phyloP scores from a whole-genome alignment of 2,888 invertebrate genomes.

The Andrena hattorfiana region DNA sequence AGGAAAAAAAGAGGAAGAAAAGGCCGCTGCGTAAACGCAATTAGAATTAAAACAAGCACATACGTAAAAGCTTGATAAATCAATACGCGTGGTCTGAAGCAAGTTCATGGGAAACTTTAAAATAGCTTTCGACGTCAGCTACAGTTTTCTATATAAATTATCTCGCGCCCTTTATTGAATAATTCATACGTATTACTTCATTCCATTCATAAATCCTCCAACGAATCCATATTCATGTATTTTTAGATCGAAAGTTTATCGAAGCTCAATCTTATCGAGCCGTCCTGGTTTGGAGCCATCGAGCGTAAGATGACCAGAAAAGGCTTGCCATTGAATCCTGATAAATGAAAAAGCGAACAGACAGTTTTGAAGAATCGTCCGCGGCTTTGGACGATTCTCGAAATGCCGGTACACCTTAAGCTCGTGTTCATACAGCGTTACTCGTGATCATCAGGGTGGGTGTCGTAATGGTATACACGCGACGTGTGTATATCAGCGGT shows the following conservation, averaged over 20 bases:
- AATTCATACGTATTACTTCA: no score
- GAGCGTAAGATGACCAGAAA: not conserved
- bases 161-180: no score
- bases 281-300: not conserved
- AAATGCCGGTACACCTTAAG: conserved; percentile 56
- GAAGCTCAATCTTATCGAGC: conserved; percentile 24
- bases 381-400: conserved; percentile 23
- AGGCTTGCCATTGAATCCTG: conserved; percentile 5
- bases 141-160: no score
- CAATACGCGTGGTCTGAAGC: not conserved
- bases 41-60: conserved; percentile 1
- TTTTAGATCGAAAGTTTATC: not conserved
- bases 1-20: conserved; percentile 4
- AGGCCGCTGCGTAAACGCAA: not conserved
- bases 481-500: conserved; percentile 53
- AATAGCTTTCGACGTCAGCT: not conserved
- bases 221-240: conserved; percentile 10
- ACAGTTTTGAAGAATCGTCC: conserved; percentile 21
- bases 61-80: conserved; percentile 7
- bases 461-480: conserved; percentile 67
- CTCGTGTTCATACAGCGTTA: conserved; percentile 67
- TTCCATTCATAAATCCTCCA: no score
- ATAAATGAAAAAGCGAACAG: conserved; percentile 27
- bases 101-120: not conserved
- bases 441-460: conserved; percentile 50